phyloP scores from a whole-genome alignment of 2,797 vertebrate species.

The Hirundo rustica region DNA sequence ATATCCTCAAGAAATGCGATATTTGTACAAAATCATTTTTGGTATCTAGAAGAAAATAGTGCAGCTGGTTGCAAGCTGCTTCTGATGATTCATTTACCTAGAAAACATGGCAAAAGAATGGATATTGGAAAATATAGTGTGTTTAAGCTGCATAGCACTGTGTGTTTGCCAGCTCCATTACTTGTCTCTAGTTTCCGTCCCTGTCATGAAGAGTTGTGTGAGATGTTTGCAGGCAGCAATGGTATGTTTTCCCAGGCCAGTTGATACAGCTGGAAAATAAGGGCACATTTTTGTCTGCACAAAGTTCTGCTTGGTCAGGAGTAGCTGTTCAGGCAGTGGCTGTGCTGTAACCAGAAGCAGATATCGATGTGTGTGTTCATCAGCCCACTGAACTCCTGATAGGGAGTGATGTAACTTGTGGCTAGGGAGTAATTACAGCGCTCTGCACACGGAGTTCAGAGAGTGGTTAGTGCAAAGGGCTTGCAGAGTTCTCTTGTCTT shows the following conservation, averaged over 20 bases:
- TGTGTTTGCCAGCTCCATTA: neutral
- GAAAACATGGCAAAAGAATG: neutral
- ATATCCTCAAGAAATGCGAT: neutral
- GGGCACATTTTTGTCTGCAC: neutral
- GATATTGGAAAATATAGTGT: neutral
- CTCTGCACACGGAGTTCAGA: slow-evolving; percentile 24
- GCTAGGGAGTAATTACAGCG: slow-evolving; percentile 34
- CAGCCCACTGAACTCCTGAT: neutral
- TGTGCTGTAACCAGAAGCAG: slow-evolving; percentile 31
- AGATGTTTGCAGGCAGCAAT: neutral
- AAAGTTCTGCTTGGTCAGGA: neutral
- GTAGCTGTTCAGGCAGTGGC: neutral
- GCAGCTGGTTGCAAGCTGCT: neutral
- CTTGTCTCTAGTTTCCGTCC: neutral
- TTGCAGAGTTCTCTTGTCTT: neutral
- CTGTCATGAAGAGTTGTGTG: neutral
- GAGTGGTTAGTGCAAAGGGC: slow-evolving; percentile 40
- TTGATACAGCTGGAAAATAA: neutral
- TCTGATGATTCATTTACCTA: neutral
- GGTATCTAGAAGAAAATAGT: neutral
- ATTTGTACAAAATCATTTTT: neutral
- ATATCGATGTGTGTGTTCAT: neutral
- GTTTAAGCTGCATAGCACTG: neutral
- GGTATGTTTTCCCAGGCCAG: neutral
- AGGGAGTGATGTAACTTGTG: slow-evolving; percentile 35